Base-by-base conservation (phyloP, 2,797 vertebrate genomes). In the Tangara arthus region DNA sequence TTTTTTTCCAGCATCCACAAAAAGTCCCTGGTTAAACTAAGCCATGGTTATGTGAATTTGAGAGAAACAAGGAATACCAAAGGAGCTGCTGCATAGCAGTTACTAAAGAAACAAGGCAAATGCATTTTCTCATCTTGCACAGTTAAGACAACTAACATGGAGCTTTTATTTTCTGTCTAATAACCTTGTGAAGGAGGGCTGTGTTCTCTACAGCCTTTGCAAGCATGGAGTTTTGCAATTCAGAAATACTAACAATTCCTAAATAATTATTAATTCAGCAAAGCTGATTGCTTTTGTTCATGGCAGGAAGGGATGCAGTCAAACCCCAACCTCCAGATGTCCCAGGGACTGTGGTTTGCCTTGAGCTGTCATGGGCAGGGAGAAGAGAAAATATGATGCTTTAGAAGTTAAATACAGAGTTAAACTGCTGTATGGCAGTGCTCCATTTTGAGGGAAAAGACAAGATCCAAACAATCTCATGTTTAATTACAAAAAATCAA, bases 201-300 rank as follows among this genome's bases (percentile, higher is more conserved):
- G 3, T 86, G 81, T 88, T 60, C 69, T 79, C 41, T 59, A 16
- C 12, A 76, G 28, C 59, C 23, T 66, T 86, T 84, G 79, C 50
- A 95, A 92, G 14, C 56, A 15, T 4, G 2, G 44, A n/a, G 52
- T 95, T 91, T 83, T 90, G 70, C 73, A 87, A 70, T 92, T 70
- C 87, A 93, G 87, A 77, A 93, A 73, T 87, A 52, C 50, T 90
- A 63, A 81, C 28, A 80, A 60, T 59, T 80, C 66, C 63, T 41
- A 84, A 93, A 77, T 77, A 65, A 91, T 87, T 92, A 81, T 84
- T 70, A 91, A 70, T 93, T 91, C 66, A 60, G 66, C 53, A 93
- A 66, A 87, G 82, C 65, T 63, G 66, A 66, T 84, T 65, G 52
- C 63, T 84, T 83, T 91, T 81, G 41, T 82, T 96, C 18, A 0